Percentiles rank a stretch among this genome's conserved stretches.
These are phyloP conservation scores for Oceanodroma leucorhoa DNA, from an alignment of 2,797 vertebrate genomes.

Conservation along the genomic window DNA sequence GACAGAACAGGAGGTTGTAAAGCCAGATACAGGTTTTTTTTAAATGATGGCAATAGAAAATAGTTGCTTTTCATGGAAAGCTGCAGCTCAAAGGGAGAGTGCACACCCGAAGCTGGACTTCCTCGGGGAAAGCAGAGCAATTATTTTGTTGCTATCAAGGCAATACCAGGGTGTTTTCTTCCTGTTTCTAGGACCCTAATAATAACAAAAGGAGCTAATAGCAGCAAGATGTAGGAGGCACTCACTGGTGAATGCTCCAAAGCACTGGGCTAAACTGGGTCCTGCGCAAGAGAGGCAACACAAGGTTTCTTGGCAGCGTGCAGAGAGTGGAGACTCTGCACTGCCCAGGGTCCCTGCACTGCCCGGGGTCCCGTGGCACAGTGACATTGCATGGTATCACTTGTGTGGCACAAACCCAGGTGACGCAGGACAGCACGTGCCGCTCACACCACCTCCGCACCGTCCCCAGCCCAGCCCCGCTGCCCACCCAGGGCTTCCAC, in stretches of 20 bases:
- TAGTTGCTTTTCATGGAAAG: background rate
- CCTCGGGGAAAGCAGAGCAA: background rate
- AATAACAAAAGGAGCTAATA: background rate
- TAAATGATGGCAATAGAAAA: background rate
- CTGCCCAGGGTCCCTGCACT: background rate
- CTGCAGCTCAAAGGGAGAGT: background rate
- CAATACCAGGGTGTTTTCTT: background rate
- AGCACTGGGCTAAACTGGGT: background rate
- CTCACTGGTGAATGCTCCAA: background rate
- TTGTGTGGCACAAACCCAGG: background rate
- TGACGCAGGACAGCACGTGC: background rate
- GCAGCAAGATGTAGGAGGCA: background rate
- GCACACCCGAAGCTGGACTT: background rate
- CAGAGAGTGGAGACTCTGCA: background rate
- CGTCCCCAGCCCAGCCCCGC: rapidly evolving
- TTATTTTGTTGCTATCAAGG: background rate
- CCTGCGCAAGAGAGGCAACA: background rate
- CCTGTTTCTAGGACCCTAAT: background rate
- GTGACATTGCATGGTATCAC: background rate
- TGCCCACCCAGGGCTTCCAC: rapidly evolving
- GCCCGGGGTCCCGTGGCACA: background rate
- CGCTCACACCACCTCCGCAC: background rate
- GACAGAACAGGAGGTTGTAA: background rate
- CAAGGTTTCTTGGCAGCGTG: rapidly evolving
- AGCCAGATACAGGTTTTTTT: background rate